phyloP scores from a whole-genome alignment of 2,113 vertebrate genomes.

The Mirza zaza region DNA sequence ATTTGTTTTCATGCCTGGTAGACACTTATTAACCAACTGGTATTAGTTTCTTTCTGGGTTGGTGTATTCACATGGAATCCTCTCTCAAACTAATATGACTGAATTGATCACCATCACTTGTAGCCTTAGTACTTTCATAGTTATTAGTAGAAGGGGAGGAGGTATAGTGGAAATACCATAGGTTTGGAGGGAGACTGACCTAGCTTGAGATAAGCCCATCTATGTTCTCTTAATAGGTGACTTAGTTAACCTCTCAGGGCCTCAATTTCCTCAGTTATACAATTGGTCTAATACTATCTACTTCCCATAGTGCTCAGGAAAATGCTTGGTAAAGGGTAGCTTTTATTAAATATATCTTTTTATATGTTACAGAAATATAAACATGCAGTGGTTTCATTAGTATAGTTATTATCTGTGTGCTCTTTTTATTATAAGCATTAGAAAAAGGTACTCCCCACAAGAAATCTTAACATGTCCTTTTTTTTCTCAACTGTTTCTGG shows the following conservation, averaged over 20 bases:
- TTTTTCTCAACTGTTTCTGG: neutral
- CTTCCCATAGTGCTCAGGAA: neutral
- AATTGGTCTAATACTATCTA: neutral
- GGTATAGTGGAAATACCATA: neutral
- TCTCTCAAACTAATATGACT: neutral
- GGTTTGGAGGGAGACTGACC: neutral
- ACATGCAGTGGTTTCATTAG: neutral
- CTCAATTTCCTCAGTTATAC: neutral
- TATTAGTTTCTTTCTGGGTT: slow-evolving; percentile 15
- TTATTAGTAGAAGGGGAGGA: neutral
- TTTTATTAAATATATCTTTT: neutral
- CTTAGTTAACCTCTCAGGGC: neutral
- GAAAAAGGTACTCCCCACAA: neutral
- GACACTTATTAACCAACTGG: neutral
- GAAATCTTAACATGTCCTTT: neutral
- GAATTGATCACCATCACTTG: neutral
- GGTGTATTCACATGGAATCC: neutral
- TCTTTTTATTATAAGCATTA: neutral
- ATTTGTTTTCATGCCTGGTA: neutral
- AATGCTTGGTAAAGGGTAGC: neutral
- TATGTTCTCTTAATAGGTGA: neutral
- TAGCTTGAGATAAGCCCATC: neutral
- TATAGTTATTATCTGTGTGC: neutral
- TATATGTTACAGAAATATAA: neutral
- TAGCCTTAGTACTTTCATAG: neutral